Conservation (phyloP, 2,888 invertebrate genomes). For the Coelopa pilipes region DNA sequence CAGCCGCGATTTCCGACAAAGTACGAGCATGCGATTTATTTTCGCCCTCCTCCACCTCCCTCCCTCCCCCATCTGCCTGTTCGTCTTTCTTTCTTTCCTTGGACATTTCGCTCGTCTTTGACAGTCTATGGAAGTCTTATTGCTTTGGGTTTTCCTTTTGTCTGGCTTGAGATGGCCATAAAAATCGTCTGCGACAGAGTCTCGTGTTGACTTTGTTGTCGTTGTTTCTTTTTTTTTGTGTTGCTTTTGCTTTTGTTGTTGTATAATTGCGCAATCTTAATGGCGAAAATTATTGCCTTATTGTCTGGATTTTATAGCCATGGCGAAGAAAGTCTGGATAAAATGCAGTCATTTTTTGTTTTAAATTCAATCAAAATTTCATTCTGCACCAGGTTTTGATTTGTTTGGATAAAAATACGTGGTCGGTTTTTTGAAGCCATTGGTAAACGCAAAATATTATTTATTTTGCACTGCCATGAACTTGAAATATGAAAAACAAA, state of each 20-base stretch:
- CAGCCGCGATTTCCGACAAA: not conserved
- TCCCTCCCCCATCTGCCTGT: not conserved
- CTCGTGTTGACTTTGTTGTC: too few species aligned
- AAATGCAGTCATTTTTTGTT: too few species aligned
- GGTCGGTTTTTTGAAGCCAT: too few species aligned
- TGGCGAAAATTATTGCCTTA: not conserved
- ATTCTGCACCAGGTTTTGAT: too few species aligned
- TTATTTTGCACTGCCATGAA: too few species aligned
- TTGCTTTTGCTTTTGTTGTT: not conserved
- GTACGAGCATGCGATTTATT: too few species aligned
- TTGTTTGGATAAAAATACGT: too few species aligned
- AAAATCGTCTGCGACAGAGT: not conserved
- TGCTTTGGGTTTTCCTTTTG: slow-evolving; percentile 5
- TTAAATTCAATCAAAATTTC: too few species aligned
- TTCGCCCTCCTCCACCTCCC: not conserved
- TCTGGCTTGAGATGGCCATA: not conserved
- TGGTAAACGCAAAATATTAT: too few species aligned
- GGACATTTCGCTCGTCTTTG: slow-evolving; percentile 10
- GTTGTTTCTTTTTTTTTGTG: too few species aligned
- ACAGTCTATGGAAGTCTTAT: slow-evolving; percentile 5
- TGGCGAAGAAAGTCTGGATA: not conserved
- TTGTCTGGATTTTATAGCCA: slow-evolving; percentile 1
- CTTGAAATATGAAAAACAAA: too few species aligned
- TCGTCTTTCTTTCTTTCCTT: not conserved
- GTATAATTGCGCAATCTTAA: not conserved